phyloP scores from a whole-genome alignment of 2,797 vertebrate genomes.

The Urocyon cinereoargenteus region DNA sequence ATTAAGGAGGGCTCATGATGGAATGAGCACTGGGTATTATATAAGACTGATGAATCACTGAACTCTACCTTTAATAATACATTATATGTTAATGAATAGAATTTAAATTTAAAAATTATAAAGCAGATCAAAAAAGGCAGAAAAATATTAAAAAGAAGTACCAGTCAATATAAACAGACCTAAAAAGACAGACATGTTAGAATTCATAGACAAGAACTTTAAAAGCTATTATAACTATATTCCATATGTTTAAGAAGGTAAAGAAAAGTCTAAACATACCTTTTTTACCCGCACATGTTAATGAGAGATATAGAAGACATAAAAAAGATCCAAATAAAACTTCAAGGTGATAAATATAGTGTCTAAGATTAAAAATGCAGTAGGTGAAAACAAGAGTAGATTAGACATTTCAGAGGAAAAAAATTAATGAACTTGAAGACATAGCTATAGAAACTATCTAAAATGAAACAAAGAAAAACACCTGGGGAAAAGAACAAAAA shows the following conservation, averaged over 20 bases:
- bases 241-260: slow-evolving; percentile 1
- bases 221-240: slow-evolving; percentile 13
- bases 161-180: slow-evolving; percentile 1
- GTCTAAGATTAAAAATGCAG: neutral
- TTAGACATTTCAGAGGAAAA: slow-evolving; percentile 49
- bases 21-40: too few species aligned
- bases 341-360: slow-evolving; percentile 25
- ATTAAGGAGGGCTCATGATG: too few species aligned
- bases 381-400: neutral
- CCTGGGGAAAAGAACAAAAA: neutral
- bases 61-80: too few species aligned
- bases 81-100: too few species aligned
- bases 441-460: neutral
- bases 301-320: neutral
- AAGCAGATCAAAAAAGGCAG: neutral
- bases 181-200: neutral
- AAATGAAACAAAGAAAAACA: slow-evolving; percentile 6
- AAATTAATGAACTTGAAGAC: slow-evolving; percentile 11
- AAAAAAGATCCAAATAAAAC: slow-evolving; percentile 32
- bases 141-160: neutral
- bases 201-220: neutral
- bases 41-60: too few species aligned
- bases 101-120: neutral
- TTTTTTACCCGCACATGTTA: neutral
- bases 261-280: slow-evolving; percentile 14